A percentile compares a stretch with the other conserved stretches of the same genome.
Evolutionary conservation across 2,113 vertebrate genomes (phyloP).

Genomic region (Cyprinus carpio): DNA sequence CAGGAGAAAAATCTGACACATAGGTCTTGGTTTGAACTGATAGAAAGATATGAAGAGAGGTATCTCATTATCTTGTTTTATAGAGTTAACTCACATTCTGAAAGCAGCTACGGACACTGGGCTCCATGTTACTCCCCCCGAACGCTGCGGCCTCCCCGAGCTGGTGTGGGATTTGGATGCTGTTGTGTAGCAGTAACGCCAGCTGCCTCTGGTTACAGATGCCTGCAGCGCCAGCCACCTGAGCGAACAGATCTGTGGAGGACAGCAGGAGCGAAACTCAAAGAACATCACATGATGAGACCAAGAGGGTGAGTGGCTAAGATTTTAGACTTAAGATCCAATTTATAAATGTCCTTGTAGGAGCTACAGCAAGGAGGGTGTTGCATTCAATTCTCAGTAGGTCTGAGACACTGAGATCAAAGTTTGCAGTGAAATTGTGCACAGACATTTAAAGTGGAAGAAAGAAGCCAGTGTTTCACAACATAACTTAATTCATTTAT

Average conservation of each 20-base stretch:
- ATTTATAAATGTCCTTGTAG: neutral
- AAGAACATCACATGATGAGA: neutral
- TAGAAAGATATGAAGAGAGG: neutral
- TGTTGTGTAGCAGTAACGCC: slow-evolving; percentile 88
- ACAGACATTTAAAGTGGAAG: neutral
- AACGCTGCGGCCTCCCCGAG: slow-evolving; percentile 95
- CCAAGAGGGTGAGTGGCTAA: neutral
- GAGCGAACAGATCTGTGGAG: slow-evolving; percentile 87
- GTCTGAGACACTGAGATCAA: neutral
- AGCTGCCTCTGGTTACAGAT: slow-evolving; percentile 92
- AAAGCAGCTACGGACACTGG: slow-evolving; percentile 96
- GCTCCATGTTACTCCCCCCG: slow-evolving; percentile 94
- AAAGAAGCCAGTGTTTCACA: neutral
- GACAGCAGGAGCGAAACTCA: neutral
- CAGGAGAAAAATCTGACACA: neutral
- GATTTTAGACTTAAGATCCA: slow-evolving; percentile 6
- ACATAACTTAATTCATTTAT: neutral
- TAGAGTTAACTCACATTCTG: slow-evolving; percentile 75
- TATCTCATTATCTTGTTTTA: neutral
- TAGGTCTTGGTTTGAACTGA: too few species aligned
- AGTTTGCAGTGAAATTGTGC: neutral
- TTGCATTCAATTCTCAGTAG: neutral
- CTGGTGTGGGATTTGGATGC: slow-evolving; percentile 92
- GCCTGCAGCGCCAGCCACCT: slow-evolving; percentile 85
- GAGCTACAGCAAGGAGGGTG: neutral